Evolutionary conservation across 2,888 invertebrate genomes (phyloP).

Genomic region (Lasius platythorax): DNA sequence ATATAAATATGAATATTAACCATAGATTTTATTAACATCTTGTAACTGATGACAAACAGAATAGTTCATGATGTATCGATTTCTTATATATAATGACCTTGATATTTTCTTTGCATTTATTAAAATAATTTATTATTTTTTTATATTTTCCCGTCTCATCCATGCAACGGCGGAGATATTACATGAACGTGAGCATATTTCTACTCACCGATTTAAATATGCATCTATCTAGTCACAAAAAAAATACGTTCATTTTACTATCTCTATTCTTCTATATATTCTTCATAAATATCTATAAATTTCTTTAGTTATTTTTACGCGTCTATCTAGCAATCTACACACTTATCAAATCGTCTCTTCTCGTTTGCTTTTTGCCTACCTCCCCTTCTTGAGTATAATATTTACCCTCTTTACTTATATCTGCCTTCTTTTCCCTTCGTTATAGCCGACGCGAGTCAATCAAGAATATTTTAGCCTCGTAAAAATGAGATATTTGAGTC

Average conservation of each 20-base stretch:
- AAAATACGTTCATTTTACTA: conserved; percentile 13
- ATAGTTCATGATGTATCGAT: not conserved
- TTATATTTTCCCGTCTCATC: conserved; percentile 1
- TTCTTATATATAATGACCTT: not conserved
- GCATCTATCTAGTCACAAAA: not conserved
- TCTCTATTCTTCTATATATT: not conserved
- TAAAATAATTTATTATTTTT: not conserved
- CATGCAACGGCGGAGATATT: not conserved
- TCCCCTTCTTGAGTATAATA: conserved; percentile 2
- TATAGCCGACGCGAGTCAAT: conserved; percentile 31
- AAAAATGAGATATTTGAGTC: not conserved
- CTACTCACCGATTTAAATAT: conserved; percentile 4
- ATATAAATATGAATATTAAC: not conserved
- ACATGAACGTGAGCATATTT: not conserved
- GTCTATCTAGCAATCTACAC: conserved; percentile 8
- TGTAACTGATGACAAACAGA: not conserved
- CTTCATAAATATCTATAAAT: conserved; percentile 14
- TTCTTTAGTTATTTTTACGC: conserved; percentile 8
- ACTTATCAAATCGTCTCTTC: not conserved
- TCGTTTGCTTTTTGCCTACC: not conserved
- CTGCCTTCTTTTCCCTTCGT: conserved; percentile 9
- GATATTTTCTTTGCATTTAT: not conserved
- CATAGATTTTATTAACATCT: not conserved
- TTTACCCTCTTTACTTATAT: conserved; percentile 42
- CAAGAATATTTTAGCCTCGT: conserved; percentile 30